Conservation (phyloP, 2,888 invertebrate genomes). For the Euspilapteryx auroguttella region DNA sequence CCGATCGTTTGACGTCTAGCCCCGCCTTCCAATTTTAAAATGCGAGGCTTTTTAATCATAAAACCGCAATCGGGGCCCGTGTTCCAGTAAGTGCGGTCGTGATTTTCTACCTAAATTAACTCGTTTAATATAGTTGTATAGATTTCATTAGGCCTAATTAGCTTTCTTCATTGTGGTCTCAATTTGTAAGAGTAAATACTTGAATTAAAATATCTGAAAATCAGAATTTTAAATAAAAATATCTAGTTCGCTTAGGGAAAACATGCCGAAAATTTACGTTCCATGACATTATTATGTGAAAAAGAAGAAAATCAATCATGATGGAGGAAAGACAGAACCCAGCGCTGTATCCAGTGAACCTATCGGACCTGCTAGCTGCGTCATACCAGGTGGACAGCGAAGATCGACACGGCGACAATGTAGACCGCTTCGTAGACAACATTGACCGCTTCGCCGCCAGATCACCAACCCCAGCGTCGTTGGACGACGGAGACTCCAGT, state of each 20-base stretch:
- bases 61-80: background rate
- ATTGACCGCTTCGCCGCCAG: conserved; percentile 18
- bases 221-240: too few species aligned
- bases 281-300: too few species aligned
- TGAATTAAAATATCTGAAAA: too few species aligned
- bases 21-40: conserved; percentile 43
- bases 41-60: conserved; percentile 7
- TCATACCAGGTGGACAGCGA: conserved; percentile 31
- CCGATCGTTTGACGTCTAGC: conserved; percentile 34
- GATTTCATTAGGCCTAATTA: conserved; percentile 1
- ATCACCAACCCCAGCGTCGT: conserved; percentile 25
- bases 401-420: conserved; percentile 23
- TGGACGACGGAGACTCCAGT: conserved; percentile 36
- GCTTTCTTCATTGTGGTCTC: too few species aligned
- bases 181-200: too few species aligned
- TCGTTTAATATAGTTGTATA: conserved; percentile 5
- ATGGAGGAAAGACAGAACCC: conserved; percentile 35
- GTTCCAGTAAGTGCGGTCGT: background rate
- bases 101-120: conserved; percentile 9
- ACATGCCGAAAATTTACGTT: too few species aligned
- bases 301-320: too few species aligned
- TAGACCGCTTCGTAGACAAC: conserved; percentile 18
- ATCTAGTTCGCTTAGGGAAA: too few species aligned
- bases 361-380: conserved; percentile 32
- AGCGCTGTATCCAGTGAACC: conserved; percentile 28